Evolutionary conservation across 2,888 invertebrate genomes (phyloP).

Genomic region (Drosophila pegasa): DNA sequence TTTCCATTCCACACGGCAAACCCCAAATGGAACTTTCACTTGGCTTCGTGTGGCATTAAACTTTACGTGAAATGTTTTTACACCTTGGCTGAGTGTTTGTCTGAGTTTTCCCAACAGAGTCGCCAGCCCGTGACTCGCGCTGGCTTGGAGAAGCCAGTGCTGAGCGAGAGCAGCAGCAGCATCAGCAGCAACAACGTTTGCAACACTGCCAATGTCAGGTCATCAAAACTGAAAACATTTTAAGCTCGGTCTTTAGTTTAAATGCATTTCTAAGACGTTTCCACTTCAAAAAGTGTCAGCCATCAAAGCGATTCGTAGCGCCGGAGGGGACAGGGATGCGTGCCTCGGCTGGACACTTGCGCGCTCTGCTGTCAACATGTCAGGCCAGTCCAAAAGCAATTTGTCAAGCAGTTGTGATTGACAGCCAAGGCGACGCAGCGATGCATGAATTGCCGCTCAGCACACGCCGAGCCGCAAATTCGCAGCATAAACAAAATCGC

Average conservation of each 20-base stretch:
- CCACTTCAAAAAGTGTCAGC: slow-evolving; percentile 24
- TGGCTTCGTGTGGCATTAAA: slow-evolving; percentile 60
- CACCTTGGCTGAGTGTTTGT: slow-evolving; percentile 55
- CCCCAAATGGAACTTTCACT: slow-evolving; percentile 57
- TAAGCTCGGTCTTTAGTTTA: slow-evolving; percentile 31
- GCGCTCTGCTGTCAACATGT: slow-evolving; percentile 60
- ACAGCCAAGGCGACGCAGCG: slow-evolving; percentile 66
- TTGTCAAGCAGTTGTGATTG: slow-evolving; percentile 79
- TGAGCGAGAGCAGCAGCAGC: slow-evolving; percentile 23
- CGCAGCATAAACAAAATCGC: slow-evolving; percentile 69
- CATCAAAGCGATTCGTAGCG: slow-evolving; percentile 6
- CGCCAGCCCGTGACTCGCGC: slow-evolving; percentile 22
- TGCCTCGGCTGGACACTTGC: slow-evolving; percentile 13
- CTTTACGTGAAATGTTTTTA: slow-evolving; percentile 50
- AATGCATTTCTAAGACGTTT: slow-evolving; percentile 44
- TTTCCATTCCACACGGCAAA: not conserved
- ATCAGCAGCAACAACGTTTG: slow-evolving; percentile 1
- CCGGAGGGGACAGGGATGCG: not conserved
- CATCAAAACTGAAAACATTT: slow-evolving; percentile 25
- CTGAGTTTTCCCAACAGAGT: slow-evolving; percentile 53
- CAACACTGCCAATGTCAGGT: slow-evolving; percentile 20
- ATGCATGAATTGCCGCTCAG: slow-evolving; percentile 38
- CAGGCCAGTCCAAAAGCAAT: slow-evolving; percentile 76
- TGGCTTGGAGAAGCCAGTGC: slow-evolving; percentile 14
- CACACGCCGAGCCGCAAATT: slow-evolving; percentile 44